Evolutionary conservation across 2,113 vertebrate species (phyloP).

Genomic region (Anhinga anhinga): DNA sequence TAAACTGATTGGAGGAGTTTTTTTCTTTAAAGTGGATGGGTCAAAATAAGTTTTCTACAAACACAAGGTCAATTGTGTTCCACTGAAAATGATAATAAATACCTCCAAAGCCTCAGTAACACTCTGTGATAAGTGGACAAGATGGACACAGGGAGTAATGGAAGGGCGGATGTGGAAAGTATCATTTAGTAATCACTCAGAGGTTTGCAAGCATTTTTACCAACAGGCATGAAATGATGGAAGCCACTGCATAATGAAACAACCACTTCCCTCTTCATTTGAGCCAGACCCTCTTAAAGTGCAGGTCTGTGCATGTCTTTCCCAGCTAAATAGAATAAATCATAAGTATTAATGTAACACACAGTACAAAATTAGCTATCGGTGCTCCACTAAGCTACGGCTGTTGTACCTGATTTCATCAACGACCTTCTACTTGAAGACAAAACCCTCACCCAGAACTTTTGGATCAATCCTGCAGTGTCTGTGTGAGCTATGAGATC

Average conservation of each 20-base stretch:
- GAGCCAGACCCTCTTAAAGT: background rate
- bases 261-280: background rate
- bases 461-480: background rate
- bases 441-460: background rate
- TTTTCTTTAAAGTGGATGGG: background rate
- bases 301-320: background rate
- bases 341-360: background rate
- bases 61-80: background rate
- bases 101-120: background rate
- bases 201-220: background rate
- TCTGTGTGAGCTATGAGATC: background rate
- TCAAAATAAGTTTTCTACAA: conserved; percentile 9
- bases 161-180: background rate
- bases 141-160: background rate
- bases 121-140: background rate
- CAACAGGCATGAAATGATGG: background rate
- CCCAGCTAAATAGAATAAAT: background rate
- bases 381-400: background rate
- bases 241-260: background rate
- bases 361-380: background rate
- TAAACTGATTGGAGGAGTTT: background rate
- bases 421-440: background rate
- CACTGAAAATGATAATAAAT: background rate
- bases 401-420: background rate
- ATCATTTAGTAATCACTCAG: background rate